These are phyloP conservation scores for Sebastes hopkinsi DNA, from an alignment of 2,797 vertebrate genomes.

Conservation along the genomic window DNA sequence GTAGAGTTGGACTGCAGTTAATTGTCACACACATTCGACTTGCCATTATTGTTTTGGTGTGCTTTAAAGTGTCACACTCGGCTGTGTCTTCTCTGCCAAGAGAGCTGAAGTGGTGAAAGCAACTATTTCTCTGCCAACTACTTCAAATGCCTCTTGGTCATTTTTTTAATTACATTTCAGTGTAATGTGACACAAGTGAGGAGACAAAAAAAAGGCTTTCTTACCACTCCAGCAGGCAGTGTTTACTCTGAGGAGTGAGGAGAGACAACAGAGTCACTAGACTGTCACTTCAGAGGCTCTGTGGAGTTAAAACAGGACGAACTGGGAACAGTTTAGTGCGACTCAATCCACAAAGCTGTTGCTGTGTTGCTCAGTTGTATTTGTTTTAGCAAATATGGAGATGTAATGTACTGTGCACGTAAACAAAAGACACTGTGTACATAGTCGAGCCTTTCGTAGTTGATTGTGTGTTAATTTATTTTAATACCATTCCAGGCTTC, in stretches of 20 bases:
- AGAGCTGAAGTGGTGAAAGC: conserved; percentile 20
- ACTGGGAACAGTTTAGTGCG: conserved; percentile 11
- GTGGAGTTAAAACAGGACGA: conserved; percentile 2
- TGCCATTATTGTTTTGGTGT: conserved; percentile 19
- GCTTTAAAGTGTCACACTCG: conserved; percentile 16
- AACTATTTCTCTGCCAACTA: neutral
- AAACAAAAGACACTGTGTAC: conserved; percentile 41
- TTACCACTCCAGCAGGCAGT: conserved; percentile 30
- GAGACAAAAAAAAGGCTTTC: neutral
- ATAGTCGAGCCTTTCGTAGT: conserved; percentile 55
- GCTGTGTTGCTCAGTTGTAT: conserved; percentile 39
- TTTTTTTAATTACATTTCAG: conserved; percentile 1
- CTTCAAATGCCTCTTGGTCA: conserved; percentile 19
- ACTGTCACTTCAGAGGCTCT: conserved; percentile 18
- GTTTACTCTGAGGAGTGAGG: conserved; percentile 27
- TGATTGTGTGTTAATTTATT: conserved; percentile 83
- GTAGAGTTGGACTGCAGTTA: conserved; percentile 51
- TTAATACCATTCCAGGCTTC: conserved; percentile 76
- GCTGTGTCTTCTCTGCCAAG: conserved; percentile 21
- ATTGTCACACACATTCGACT: conserved; percentile 21
- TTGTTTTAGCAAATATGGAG: conserved; percentile 56
- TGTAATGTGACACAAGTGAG: conserved; percentile 5
- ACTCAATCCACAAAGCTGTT: conserved; percentile 34
- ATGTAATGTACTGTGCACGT: conserved; percentile 62
- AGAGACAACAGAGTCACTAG: conserved; percentile 17